A percentile compares a stretch with the other conserved stretches of the same genome.
Conservation (phyloP, 35 echinoderm and acorn worm species). For the Nesometra sesokonis region DNA sequence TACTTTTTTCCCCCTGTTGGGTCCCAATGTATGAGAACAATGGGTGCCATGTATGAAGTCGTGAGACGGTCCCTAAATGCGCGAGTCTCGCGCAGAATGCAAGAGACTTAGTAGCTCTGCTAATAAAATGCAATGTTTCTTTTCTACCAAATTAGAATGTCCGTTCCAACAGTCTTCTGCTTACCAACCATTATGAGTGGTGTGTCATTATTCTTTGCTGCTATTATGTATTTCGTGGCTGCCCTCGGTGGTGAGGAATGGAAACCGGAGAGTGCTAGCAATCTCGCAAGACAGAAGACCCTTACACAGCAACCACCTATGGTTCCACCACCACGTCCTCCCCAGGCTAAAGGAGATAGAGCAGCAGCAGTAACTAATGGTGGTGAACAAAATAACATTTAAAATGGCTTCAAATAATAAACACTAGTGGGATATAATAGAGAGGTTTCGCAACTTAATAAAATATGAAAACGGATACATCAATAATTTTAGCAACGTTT, state of each 20-base stretch:
- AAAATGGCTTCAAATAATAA: no score
- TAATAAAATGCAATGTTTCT: no score
- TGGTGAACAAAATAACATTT: not conserved
- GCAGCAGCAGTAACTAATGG: not conserved
- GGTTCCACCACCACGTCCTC: conserved; percentile 83
- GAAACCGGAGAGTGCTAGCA: conserved; percentile 1
- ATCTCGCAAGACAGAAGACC: conserved; percentile 36
- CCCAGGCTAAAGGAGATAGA: not conserved
- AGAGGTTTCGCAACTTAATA: no score
- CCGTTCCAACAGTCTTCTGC: conserved; percentile 69
- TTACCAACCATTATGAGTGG: conserved; percentile 83
- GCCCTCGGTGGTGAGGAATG: conserved; percentile 86
- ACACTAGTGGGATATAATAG: no score
- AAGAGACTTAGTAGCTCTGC: no score
- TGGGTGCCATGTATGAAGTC: no score
- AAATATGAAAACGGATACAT: no score
- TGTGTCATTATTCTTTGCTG: conserved; percentile 57
- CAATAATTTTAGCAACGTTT: no score
- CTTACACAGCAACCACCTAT: conserved; percentile 60
- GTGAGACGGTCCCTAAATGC: no score
- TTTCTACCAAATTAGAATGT: conserved; percentile 29
- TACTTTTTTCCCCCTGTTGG: no score
- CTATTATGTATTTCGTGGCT: conserved; percentile 90
- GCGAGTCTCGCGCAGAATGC: no score
- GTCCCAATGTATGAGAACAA: no score